Evolutionary conservation across 2,888 invertebrate species (phyloP).

Genomic region (Nomada ruficornis): DNA sequence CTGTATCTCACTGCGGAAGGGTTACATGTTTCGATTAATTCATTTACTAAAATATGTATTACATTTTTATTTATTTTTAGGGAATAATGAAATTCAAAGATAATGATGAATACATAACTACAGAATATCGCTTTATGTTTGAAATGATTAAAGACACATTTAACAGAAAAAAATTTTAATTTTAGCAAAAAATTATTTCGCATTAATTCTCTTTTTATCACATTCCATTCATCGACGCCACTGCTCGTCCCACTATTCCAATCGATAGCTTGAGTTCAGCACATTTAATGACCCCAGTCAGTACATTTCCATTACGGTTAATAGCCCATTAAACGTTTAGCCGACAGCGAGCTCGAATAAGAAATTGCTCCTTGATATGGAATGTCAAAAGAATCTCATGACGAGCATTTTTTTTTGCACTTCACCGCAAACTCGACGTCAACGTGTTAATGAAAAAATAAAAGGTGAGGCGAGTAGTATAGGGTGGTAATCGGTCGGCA

Average conservation of each 20-base stretch:
- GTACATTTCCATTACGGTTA: conserved; percentile 7
- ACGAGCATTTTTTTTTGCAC: background rate
- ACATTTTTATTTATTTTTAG: too few relatives aligned
- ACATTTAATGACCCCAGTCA: conserved; percentile 10
- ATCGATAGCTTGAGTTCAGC: conserved; percentile 15
- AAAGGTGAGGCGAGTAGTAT: background rate
- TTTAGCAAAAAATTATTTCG: conserved; percentile 12
- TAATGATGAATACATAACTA: too few relatives aligned
- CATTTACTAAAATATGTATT: too few relatives aligned
- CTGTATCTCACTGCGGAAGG: too few relatives aligned
- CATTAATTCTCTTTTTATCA: background rate
- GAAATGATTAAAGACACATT: background rate
- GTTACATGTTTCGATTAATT: too few relatives aligned
- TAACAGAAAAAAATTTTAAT: background rate
- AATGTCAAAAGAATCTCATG: background rate
- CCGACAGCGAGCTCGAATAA: background rate
- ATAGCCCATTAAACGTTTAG: background rate
- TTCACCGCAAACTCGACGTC: background rate
- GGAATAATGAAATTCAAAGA: too few relatives aligned
- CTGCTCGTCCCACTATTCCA: background rate
- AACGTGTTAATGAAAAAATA: background rate
- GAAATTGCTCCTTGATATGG: background rate
- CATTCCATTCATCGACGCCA: conserved; percentile 16
- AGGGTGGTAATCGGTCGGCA: conserved; percentile 18
- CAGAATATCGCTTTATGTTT: too few relatives aligned